phyloP scores from a whole-genome alignment of 2,888 invertebrate species.

The Aspidiotus destructor region DNA sequence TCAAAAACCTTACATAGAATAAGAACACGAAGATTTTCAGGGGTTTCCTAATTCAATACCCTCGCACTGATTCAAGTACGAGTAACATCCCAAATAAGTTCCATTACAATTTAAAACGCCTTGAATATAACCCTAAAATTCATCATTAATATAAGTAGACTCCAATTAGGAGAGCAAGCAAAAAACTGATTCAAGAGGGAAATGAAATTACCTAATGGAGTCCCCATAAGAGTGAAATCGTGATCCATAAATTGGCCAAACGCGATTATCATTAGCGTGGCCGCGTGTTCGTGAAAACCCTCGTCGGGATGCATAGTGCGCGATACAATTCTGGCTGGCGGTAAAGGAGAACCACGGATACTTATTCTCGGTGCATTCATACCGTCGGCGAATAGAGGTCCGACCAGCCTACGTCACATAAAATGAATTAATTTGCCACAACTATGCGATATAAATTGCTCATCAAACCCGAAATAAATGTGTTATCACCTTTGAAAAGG shows the following conservation, averaged over 20 bases:
- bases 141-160: neutral
- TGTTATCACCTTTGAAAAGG: conserved; percentile 65
- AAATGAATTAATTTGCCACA: conserved; percentile 10
- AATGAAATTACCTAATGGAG: conserved; percentile 63
- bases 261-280: conserved; percentile 84
- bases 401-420: conserved; percentile 50
- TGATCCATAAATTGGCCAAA: conserved; percentile 96
- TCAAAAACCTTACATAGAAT: too few relatives aligned
- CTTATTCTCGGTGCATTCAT: conserved; percentile 74
- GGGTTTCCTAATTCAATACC: too few relatives aligned
- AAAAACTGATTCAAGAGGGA: neutral
- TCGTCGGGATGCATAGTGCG: conserved; percentile 88
- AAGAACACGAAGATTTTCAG: too few relatives aligned
- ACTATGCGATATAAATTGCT: neutral
- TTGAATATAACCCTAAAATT: neutral
- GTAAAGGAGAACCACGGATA: conserved; percentile 65
- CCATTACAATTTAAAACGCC: too few relatives aligned
- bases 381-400: conserved; percentile 75
- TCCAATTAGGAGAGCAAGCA: neutral
- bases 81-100: too few relatives aligned
- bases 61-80: too few relatives aligned
- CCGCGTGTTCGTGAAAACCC: conserved; percentile 86
- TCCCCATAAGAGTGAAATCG: conserved; percentile 80
- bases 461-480: neutral
- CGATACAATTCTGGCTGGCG: conserved; percentile 74